Base-by-base conservation (phyloP, 2,888 invertebrate species). In the Capitulum mitella region DNA sequence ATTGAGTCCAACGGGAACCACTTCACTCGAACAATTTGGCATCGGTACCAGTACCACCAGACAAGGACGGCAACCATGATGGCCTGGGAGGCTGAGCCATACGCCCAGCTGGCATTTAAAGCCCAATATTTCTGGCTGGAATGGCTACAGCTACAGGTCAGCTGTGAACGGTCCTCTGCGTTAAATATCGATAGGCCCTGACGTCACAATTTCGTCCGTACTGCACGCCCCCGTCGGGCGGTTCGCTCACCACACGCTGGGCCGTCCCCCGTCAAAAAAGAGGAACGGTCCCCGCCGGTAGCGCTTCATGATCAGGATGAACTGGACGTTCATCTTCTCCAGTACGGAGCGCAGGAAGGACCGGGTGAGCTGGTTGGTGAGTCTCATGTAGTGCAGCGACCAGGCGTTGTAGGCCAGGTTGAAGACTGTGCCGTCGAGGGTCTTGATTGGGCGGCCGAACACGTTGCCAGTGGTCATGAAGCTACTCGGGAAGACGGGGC, bases 341-440 rank as follows among this genome's bases (percentile, higher is more conserved):
- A 82, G 81, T 10, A 81, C 82, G 74, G 2, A 1, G 16, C 75
- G 43, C 75, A 75, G 75, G 78, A 82, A 70, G 3, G 78, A 75
- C n/a, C 78, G 58, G 29, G 78, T 51, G 40, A 87, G 83, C 82
- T 87, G 87, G 80, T 86, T 86, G 14, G 86, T 86, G 22, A 84
- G 80, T 16, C 85, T 82, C 82, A 87, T 85, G 82, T 87, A 87
- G 79, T 84, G 84, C 46, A 88, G 84, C 14, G 87, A 86, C 81
- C 86, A 84, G 43, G 97, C 90, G 87, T 96, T 97, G 29, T 93
- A 94, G 0, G 97, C 97, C 87, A 98, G 97, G 82, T 96, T 96
- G 87, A 96, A 98, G 89, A 97, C 93, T 85, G 94, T 96, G 86
- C 97, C 96, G 85, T 98, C 98, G 0, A 93, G 97, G 22, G 85